These are phyloP conservation scores for Anser brachyrhynchus DNA, from an alignment of 2,113 vertebrate genomes.

Conservation along the genomic window DNA sequence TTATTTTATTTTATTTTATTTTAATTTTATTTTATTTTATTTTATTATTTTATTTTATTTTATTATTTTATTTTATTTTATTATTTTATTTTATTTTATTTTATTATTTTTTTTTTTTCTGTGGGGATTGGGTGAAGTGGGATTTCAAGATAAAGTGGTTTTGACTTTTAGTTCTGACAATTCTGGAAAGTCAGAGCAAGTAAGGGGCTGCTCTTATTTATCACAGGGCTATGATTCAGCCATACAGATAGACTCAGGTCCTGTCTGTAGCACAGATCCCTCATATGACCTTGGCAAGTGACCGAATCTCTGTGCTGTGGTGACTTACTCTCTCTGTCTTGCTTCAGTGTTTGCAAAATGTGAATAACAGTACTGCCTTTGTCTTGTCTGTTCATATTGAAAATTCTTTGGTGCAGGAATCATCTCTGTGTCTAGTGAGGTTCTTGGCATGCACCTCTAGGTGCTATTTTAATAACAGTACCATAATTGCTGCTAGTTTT, in stretches of 20 bases:
- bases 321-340: constrained; percentile 20
- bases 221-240: not conserved
- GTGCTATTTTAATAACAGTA: constrained; percentile 56
- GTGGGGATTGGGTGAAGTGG: too few species aligned
- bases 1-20: not conserved
- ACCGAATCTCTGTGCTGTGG: not conserved
- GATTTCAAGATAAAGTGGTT: not conserved
- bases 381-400: constrained; percentile 52
- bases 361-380: constrained; percentile 55
- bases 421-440: constrained; percentile 9
- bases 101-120: too few species aligned
- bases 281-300: constrained; percentile 26
- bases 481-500: constrained; percentile 44
- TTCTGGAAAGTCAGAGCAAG: not conserved
- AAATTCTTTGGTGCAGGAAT: constrained; percentile 47
- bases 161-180: not conserved
- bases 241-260: not conserved
- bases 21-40: too few species aligned
- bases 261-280: not conserved
- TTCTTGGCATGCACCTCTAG: constrained; percentile 11
- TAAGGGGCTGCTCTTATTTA: not conserved
- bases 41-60: too few species aligned
- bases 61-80: too few species aligned
- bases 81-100: not conserved
- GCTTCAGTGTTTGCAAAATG: constrained; percentile 26